Base-by-base conservation (phyloP, 2,113 vertebrate genomes). In the Amblyornis subalaris region DNA sequence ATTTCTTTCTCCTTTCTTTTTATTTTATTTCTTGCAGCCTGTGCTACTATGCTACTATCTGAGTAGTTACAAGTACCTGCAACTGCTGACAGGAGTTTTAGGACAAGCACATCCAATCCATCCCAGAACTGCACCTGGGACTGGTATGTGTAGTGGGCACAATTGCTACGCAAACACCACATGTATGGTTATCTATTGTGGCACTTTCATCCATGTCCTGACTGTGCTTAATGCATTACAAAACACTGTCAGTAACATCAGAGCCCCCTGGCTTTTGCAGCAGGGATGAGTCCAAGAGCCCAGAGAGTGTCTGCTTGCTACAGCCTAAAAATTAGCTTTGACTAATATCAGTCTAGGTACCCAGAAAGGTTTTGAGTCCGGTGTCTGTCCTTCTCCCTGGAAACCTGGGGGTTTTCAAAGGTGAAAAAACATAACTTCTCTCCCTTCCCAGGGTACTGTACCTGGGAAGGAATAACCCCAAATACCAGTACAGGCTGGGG, bases 1-100 rank as follows among this genome's bases (percentile, higher is more conserved):
- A 3, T 48, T 75, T 69, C 42, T 76, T 84, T 87, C 80, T 86
- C 58, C 10, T 86, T 95, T 85, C 61, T 51, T 45, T 93, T 75
- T 55, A 16, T 83, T 84, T 85, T 60, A 5, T 71, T 61, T 66
- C 38, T 31, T 35, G 23, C 69, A 65, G 25, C 38, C 42, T 86
- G 12, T 76, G 55, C 50, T 54, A 44, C 78, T 20, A 33, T 64
- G 42, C 35, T 67, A 29, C 23, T 12, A 54, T 9, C 61, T n/a
- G 64, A 70, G n/a, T 7, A 81, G 51, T 81, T 67, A 54, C 88
- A 92, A 89, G 60, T 45, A 79, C 86, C 22, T 86, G 42, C 76
- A 82, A 8, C 18, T 51, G n/a, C 50, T 86, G 38, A 47, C 53
- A 44, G 64, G 25, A 74, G n/a, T 42, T 90, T 76, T 78, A 88